Conservation (phyloP, 2,888 invertebrate genomes). For the Cryptocephalus primarius region DNA sequence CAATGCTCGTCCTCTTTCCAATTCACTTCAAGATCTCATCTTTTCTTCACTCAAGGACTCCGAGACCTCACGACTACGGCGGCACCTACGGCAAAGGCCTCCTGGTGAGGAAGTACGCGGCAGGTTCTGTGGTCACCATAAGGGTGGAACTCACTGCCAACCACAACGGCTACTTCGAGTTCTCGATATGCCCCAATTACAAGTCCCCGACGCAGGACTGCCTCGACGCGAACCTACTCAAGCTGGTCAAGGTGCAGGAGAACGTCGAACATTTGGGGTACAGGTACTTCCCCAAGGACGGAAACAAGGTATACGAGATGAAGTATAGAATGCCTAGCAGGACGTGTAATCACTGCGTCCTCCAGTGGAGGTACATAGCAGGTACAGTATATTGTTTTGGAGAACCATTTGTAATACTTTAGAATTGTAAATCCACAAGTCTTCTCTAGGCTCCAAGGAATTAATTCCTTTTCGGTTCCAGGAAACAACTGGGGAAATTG, state of each 20-base stretch:
- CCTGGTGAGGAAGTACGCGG: slow-evolving; percentile 67
- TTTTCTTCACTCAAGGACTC: slow-evolving; percentile 32
- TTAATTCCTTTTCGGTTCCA: slow-evolving; percentile 19
- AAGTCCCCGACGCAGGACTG: slow-evolving; percentile 64
- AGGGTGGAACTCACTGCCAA: slow-evolving; percentile 79
- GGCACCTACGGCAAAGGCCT: slow-evolving; percentile 75
- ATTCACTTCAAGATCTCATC: no score
- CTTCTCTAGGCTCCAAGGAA: no score
- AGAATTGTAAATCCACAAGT: no score
- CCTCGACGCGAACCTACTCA: slow-evolving; percentile 59
- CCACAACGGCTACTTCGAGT: slow-evolving; percentile 80
- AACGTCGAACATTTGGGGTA: slow-evolving; percentile 42
- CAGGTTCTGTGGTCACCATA: slow-evolving; percentile 56
- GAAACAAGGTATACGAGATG: slow-evolving; percentile 70
- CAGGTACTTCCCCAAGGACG: slow-evolving; percentile 64
- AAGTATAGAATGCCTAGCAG: slow-evolving; percentile 43
- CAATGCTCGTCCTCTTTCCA: no score
- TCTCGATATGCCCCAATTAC: slow-evolving; percentile 66
- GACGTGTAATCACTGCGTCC: slow-evolving; percentile 69
- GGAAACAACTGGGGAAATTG: slow-evolving; percentile 31
- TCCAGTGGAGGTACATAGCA: slow-evolving; percentile 84
- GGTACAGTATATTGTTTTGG: slow-evolving; percentile 33
- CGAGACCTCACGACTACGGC: slow-evolving; percentile 72
- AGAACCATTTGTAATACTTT: no score
- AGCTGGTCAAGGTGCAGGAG: slow-evolving; percentile 37